A percentile compares a stretch with the other conserved stretches of the same genome.
phyloP scores from a whole-genome alignment of 2,888 invertebrate species.

The Ochropleura plecta region DNA sequence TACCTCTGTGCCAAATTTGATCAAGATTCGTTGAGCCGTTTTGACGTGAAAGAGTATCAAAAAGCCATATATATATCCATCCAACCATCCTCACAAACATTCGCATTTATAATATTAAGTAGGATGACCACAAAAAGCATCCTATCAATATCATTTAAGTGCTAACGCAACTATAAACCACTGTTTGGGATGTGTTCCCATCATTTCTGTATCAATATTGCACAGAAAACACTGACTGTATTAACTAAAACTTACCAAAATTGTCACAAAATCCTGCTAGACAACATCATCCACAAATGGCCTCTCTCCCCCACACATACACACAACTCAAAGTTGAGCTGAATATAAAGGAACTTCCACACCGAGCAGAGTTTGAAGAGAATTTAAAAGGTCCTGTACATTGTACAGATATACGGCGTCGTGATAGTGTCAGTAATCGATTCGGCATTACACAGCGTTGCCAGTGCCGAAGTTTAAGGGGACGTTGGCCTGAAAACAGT shows the following conservation, averaged over 20 bases:
- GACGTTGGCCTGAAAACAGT: slow-evolving; percentile 33
- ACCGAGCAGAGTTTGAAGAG: slow-evolving; percentile 21
- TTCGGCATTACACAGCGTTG: slow-evolving; percentile 52
- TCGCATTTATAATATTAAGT: too few species aligned
- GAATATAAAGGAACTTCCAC: slow-evolving; percentile 28
- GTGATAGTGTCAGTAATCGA: slow-evolving; percentile 57
- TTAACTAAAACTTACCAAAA: slow-evolving; percentile 1
- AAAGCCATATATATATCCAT: too few species aligned
- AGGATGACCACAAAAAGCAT: background rate
- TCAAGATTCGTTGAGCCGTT: too few species aligned
- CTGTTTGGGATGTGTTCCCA: background rate
- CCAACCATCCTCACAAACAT: too few species aligned
- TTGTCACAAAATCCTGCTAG: slow-evolving; percentile 24
- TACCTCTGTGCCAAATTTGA: too few species aligned
- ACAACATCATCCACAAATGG: slow-evolving; percentile 27
- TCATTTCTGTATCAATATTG: background rate
- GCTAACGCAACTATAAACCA: background rate
- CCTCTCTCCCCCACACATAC: background rate
- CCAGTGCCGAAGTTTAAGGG: slow-evolving; percentile 46
- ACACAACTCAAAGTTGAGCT: slow-evolving; percentile 5
- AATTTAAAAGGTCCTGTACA: slow-evolving; percentile 24
- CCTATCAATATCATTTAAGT: background rate
- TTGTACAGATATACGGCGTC: slow-evolving; percentile 27
- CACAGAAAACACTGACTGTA: background rate
- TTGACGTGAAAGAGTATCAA: too few species aligned